These are phyloP conservation scores for Scolopax bukidnonensis DNA, from an alignment of 2,797 vertebrate species.

Conservation along the genomic window DNA sequence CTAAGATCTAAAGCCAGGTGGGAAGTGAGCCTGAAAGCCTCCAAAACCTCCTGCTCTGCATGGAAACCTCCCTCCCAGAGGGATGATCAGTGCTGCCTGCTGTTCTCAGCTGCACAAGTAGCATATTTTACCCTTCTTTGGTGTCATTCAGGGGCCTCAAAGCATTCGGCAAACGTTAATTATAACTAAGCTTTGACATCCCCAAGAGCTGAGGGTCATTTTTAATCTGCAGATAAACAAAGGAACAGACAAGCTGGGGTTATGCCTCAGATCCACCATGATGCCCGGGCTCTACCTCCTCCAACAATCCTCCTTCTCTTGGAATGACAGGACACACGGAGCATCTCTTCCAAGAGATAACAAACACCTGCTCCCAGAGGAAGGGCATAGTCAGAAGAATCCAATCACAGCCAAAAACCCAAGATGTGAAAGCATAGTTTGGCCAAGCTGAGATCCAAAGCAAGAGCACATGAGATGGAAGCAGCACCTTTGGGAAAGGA, in stretches of 20 bases:
- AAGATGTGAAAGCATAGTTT: background rate
- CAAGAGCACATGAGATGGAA: accelerated
- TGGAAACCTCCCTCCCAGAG: background rate
- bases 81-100: background rate
- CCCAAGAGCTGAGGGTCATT: background rate
- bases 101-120: background rate
- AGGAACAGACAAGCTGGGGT: background rate
- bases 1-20: background rate
- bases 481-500: background rate
- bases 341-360: background rate
- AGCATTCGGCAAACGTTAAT: background rate
- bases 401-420: background rate
- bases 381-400: background rate
- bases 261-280: background rate
- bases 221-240: slow-evolving; percentile 39
- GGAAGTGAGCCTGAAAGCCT: background rate
- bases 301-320: accelerated
- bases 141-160: slow-evolving; percentile 7
- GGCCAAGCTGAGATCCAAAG: background rate
- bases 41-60: background rate
- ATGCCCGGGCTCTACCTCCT: background rate
- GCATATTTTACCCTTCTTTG: slow-evolving; percentile 65
- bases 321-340: accelerated
- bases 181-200: background rate
- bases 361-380: background rate